Percentiles rank a stretch among this genome's conserved stretches.
These are phyloP conservation scores for Morpho achilles DNA, from an alignment of 2,888 invertebrate species.

Conservation along the genomic window DNA sequence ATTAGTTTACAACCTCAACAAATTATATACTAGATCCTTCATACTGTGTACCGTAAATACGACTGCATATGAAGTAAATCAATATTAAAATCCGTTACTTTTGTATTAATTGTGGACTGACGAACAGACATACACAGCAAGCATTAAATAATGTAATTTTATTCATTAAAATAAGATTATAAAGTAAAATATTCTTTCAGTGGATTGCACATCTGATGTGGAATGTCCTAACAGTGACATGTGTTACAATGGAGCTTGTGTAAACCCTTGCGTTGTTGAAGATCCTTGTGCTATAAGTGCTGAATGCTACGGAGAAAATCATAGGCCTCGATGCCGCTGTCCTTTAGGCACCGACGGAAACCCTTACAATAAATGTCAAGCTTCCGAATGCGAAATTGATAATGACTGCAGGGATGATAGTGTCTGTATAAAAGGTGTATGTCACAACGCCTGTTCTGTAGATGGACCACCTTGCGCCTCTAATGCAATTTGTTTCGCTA, in stretches of 20 bases:
- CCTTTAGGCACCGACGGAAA: constrained; percentile 87
- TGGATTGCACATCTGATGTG: constrained; percentile 89
- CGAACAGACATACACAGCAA: not conserved
- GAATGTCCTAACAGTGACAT: constrained; percentile 90
- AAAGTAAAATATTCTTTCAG: constrained; percentile 62
- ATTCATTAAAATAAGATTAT: not conserved
- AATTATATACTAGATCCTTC: no score
- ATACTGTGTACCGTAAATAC: no score
- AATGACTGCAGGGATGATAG: constrained; percentile 88
- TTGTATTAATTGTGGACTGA: no score
- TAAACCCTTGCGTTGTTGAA: constrained; percentile 88
- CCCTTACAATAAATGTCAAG: constrained; percentile 87
- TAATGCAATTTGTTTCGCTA: constrained; percentile 89
- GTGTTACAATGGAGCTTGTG: constrained; percentile 90
- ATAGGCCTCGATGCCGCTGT: constrained; percentile 89
- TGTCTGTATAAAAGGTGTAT: constrained; percentile 85
- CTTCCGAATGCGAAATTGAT: constrained; percentile 88
- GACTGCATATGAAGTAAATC: no score
- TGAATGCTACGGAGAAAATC: constrained; percentile 89
- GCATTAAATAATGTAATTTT: not conserved
- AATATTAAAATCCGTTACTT: no score
- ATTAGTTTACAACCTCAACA: no score
- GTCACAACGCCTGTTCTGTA: constrained; percentile 87
- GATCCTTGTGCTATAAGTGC: constrained; percentile 92
- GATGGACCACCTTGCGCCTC: constrained; percentile 86